Evolutionary conservation across 2,113 vertebrate species (phyloP), one percentile per base, ranked within the genome.

Genomic region (Ophiodon elongatus): DNA sequence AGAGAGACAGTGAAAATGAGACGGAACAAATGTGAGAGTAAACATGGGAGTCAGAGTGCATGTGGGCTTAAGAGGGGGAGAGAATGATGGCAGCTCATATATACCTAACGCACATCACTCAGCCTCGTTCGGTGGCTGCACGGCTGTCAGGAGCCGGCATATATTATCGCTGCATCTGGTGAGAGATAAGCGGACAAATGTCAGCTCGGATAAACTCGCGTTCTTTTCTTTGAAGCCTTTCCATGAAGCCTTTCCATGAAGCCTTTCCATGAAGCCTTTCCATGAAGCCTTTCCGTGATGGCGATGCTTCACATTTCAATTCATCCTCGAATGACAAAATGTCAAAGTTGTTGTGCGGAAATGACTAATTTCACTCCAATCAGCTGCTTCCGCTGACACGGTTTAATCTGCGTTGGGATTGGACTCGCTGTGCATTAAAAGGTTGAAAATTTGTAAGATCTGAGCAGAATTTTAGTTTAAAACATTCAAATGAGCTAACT

Each of bases 91-190:
- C 27, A 63, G 79, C 63, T 31, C 15, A 1, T 69, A 43, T 1
- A n/a, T 41, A 56, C 52, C 52, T 9, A 45, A 62, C 37, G 37
- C 23, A 63, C 37, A 73, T 29, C 80, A 69, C 59, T 68, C 66
- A 64, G 39, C 64, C 33, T 45, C 47, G 54, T 81, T 73, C 47
- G 23, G 60, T 3, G 59, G 41, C 43, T 79, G 52, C 62, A 57
- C 8, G 15, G 47, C 72, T 76, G 73, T 83, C 70, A 72, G 56
- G 54, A 79, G 31, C 70, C n/a, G 59, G 56, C 77, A 73, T 69
- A 14, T 50, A 68, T 80, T 59, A 88, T 90, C 82, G 29, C 39
- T 10, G 63, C 84, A 79, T 88, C 73, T 59, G 35, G 73, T 0
- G 41, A 27, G 6, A 47, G 64, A 73, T 25, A 74, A 39, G 31